Evolutionary conservation across 1,140 invertebrate genomes (phyloP).

Genomic region (Apis florea): DNA sequence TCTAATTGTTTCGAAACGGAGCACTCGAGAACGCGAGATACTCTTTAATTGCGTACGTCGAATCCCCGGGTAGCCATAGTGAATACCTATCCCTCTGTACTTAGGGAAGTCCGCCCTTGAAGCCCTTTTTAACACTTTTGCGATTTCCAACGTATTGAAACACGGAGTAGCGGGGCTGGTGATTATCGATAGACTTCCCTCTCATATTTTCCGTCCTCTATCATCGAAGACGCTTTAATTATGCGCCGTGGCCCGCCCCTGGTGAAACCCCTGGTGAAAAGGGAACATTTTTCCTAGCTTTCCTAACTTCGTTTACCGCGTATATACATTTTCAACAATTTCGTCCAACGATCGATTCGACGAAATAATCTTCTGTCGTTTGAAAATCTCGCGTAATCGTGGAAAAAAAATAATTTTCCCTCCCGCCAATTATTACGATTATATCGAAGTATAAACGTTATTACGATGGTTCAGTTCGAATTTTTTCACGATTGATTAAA

Average conservation of each 20-base stretch:
- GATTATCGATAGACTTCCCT: conserved; percentile 22
- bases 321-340: not conserved
- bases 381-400: not conserved
- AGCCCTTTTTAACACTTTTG: conserved; percentile 67
- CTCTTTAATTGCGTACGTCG: conserved; percentile 53
- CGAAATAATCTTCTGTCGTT: not conserved
- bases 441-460: too few species aligned
- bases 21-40: conserved; percentile 40
- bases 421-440: too few species aligned
- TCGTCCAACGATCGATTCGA: not conserved
- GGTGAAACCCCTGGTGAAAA: conserved; percentile 27
- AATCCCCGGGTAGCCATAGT: conserved; percentile 51
- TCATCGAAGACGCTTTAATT: conserved; percentile 46
- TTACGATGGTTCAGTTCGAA: too few species aligned
- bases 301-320: not conserved
- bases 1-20: conserved; percentile 29
- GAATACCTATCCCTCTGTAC: conserved; percentile 49
- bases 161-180: conserved; percentile 22
- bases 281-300: conserved; percentile 16
- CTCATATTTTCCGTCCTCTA: conserved; percentile 28
- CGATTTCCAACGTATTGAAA: conserved; percentile 68
- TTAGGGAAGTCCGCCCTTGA: conserved; percentile 51
- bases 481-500: too few species aligned
- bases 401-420: not conserved
- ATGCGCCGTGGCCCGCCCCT: conserved; percentile 7